Evolutionary conservation across 2,888 invertebrate species (phyloP).

Genomic region (Scrobipalpa atriplicella): DNA sequence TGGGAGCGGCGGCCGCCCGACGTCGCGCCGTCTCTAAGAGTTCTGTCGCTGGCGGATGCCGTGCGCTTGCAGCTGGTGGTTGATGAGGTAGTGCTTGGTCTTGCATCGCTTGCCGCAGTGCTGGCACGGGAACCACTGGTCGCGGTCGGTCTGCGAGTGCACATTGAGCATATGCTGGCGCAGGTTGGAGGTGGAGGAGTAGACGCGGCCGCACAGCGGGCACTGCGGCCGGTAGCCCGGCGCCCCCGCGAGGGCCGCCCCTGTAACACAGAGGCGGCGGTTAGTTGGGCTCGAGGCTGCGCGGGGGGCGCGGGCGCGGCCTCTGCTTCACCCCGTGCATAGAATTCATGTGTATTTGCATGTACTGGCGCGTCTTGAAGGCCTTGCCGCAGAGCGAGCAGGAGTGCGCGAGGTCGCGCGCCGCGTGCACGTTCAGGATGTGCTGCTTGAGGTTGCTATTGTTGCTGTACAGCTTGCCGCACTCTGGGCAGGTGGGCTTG

Average conservation of each 20-base stretch:
- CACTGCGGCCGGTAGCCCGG: constrained; percentile 85
- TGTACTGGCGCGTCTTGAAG: constrained; percentile 88
- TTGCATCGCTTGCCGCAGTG: constrained; percentile 90
- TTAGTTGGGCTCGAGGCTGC: constrained; percentile 72
- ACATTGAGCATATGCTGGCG: constrained; percentile 90
- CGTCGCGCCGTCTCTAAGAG: constrained; percentile 76
- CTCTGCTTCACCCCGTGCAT: constrained; percentile 86
- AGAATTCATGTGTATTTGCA: constrained; percentile 86
- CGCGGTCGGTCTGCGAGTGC: constrained; percentile 87
- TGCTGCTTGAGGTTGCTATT: constrained; percentile 87
- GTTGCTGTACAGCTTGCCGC: constrained; percentile 87
- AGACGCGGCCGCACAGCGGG: constrained; percentile 87
- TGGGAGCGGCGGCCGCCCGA: constrained; percentile 54
- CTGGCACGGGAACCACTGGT: constrained; percentile 88
- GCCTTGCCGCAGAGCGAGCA: constrained; percentile 86
- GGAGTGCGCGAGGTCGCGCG: constrained; percentile 82
- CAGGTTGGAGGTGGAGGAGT: constrained; percentile 88
- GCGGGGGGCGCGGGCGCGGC: constrained; percentile 66
- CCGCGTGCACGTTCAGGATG: constrained; percentile 86
- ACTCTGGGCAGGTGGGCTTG: constrained; percentile 86
- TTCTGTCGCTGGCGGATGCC: constrained; percentile 87
- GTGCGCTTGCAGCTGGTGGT: constrained; percentile 89
- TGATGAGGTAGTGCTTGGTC: constrained; percentile 89
- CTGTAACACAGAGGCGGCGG: constrained; percentile 86
- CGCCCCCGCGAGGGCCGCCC: constrained; percentile 83